These are phyloP conservation scores for Melinaea marsaeus DNA, from an alignment of 2,888 invertebrate species.

Conservation along the genomic window DNA sequence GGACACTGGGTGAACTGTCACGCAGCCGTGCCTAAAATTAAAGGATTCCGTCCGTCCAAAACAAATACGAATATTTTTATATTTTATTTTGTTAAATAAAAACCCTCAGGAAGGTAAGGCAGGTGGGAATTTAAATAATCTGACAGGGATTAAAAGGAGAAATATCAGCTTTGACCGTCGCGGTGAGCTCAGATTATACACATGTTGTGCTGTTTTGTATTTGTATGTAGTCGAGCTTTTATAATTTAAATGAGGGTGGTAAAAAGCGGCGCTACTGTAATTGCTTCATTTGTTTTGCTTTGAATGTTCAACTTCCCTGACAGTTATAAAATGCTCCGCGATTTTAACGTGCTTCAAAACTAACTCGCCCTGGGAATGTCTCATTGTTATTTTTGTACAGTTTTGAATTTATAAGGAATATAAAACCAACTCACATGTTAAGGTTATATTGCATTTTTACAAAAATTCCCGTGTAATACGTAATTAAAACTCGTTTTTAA, in stretches of 20 bases:
- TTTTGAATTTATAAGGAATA: not conserved
- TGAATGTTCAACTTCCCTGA: slow-evolving; percentile 8
- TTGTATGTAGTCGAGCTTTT: slow-evolving; percentile 54
- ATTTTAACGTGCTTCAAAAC: not conserved
- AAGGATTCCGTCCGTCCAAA: slow-evolving; percentile 75
- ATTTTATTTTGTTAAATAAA: slow-evolving; percentile 76
- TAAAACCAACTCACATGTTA: not conserved
- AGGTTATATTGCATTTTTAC: no score
- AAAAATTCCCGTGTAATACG: no score
- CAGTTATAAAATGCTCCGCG: slow-evolving; percentile 24
- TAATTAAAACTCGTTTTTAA: no score
- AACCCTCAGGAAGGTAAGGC: slow-evolving; percentile 56
- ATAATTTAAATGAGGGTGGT: slow-evolving; percentile 60
- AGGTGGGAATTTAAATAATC: slow-evolving; percentile 79
- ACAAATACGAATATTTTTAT: slow-evolving; percentile 77
- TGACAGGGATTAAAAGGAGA: slow-evolving; percentile 77
- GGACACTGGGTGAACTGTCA: slow-evolving; percentile 55
- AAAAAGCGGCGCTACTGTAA: slow-evolving; percentile 34
- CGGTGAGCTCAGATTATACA: slow-evolving; percentile 61
- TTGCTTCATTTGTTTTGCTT: slow-evolving; percentile 30
- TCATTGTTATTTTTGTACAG: not conserved
- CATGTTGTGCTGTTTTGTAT: slow-evolving; percentile 61
- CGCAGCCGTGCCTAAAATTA: slow-evolving; percentile 73
- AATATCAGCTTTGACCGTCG: slow-evolving; percentile 76
- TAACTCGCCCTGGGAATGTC: not conserved